phyloP scores from a whole-genome alignment of 2,113 vertebrate species.

The Callopanchax toddi region DNA sequence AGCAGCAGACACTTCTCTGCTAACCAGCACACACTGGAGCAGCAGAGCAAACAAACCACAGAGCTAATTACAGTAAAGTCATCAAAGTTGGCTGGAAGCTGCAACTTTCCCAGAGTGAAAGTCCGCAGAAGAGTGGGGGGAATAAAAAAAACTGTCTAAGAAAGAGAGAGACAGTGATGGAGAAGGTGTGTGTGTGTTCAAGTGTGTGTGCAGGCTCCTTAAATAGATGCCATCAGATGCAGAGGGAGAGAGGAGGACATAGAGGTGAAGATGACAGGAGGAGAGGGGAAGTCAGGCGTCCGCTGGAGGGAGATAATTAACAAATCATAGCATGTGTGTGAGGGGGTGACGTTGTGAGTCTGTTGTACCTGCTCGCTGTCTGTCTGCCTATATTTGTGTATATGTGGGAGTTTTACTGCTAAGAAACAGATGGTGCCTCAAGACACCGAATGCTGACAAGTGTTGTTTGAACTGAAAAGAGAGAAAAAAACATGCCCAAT shows the following conservation, averaged over 20 bases:
- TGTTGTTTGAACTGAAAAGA: constrained; percentile 1
- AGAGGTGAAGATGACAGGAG: constrained; percentile 31
- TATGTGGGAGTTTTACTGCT: constrained; percentile 36
- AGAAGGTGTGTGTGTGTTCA: neutral
- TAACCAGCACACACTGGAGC: neutral
- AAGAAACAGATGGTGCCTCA: constrained; percentile 36
- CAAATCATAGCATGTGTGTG: constrained; percentile 4
- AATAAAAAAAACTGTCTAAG: neutral
- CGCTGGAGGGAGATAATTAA: constrained; percentile 37
- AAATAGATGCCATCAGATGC: constrained; percentile 26
- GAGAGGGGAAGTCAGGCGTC: constrained; percentile 5
- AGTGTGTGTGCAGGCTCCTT: neutral
- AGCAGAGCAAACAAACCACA: constrained; percentile 22
- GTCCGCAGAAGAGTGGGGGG: neutral
- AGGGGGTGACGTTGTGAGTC: neutral
- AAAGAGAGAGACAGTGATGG: neutral
- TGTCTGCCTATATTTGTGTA: neutral
- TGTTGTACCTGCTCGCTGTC: neutral
- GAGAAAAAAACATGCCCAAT: neutral
- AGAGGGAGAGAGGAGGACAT: constrained; percentile 21
- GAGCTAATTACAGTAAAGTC: constrained; percentile 23
- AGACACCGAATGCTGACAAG: constrained; percentile 26
- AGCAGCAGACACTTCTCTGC: constrained; percentile 11
- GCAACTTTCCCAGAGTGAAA: constrained; percentile 20
- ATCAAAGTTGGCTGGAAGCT: constrained; percentile 15